phyloP scores from a whole-genome alignment of 2,113 vertebrate genomes.

The Corvus hawaiiensis region DNA sequence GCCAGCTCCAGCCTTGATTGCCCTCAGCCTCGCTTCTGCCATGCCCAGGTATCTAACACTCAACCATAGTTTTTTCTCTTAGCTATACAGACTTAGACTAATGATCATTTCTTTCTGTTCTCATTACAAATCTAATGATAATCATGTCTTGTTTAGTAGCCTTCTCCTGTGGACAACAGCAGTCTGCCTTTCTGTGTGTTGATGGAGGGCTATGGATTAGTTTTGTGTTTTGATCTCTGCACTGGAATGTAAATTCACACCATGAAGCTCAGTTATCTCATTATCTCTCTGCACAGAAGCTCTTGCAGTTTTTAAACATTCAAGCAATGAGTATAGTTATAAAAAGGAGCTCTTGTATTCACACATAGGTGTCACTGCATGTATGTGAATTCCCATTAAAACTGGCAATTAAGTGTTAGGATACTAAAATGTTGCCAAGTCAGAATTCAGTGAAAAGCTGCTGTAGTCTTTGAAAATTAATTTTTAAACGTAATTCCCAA shows the following conservation, averaged over 20 bases:
- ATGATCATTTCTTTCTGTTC: not conserved
- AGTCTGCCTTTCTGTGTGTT: not conserved
- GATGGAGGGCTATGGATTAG: not conserved
- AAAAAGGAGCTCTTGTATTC: not conserved
- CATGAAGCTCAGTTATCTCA: not conserved
- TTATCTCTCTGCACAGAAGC: not conserved
- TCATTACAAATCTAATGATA: not conserved
- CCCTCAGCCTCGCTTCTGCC: not conserved
- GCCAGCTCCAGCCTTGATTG: not conserved
- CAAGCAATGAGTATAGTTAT: not conserved
- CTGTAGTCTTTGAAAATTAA: not conserved
- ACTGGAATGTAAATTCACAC: not conserved
- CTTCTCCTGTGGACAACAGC: not conserved
- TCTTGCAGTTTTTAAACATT: not conserved
- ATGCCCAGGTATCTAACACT: not conserved
- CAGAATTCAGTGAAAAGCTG: not conserved
- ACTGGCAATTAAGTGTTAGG: not conserved
- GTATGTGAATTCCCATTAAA: not conserved
- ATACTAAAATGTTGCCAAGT: not conserved
- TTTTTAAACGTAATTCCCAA: not conserved
- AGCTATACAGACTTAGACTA: not conserved
- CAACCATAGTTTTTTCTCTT: not conserved
- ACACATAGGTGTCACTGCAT: not conserved
- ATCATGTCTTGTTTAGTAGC: not conserved
- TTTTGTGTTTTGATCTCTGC: not conserved